Evolutionary conservation across 2,113 vertebrate genomes (phyloP).

Genomic region (Gambusia affinis): DNA sequence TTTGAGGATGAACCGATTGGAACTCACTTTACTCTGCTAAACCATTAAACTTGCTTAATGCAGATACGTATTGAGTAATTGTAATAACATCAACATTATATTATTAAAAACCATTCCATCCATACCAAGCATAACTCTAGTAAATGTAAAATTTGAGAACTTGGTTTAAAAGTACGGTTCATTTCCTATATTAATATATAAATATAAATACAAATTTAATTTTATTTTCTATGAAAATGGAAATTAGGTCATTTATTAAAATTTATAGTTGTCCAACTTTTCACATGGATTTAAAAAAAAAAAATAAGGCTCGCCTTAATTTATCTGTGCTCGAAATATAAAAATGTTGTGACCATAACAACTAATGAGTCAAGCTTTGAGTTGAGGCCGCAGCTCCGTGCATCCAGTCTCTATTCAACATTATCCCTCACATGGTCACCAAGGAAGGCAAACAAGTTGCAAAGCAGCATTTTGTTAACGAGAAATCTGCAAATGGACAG

Average conservation of each 20-base stretch:
- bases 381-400: not conserved
- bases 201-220: not conserved
- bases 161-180: not conserved
- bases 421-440: not conserved
- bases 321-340: not conserved
- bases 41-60: no score
- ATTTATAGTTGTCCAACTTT: not conserved
- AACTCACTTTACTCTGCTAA: no score
- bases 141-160: not conserved
- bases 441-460: not conserved
- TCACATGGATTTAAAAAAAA: not conserved
- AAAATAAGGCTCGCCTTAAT: not conserved
- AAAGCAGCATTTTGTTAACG: not conserved
- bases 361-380: conserved; percentile 3
- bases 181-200: not conserved
- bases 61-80: no score
- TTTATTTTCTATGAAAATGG: not conserved
- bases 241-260: not conserved
- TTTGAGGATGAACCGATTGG: no score
- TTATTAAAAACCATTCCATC: no score
- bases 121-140: not conserved
- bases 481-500: conserved; percentile 7
- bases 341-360: not conserved
- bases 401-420: not conserved
- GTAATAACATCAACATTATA: no score